Conservation (phyloP, 1,140 invertebrate genomes). For the Euglossa dilemma region DNA sequence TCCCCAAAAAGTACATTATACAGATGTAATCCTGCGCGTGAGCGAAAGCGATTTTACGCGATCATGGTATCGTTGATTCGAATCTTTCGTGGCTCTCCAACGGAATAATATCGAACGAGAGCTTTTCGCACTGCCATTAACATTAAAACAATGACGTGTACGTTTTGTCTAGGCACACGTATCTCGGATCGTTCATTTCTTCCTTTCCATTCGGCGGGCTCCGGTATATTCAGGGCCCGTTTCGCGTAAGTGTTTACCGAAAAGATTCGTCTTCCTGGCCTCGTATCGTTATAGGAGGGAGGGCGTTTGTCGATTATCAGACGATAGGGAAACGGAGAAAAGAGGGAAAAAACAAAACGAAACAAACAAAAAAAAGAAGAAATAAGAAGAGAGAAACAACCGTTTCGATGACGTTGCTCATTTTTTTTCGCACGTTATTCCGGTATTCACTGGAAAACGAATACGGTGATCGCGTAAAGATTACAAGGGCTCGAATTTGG, state of each 20-base stretch:
- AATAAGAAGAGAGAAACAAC: too few species aligned
- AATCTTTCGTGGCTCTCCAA: not conserved
- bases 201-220: constrained; percentile 37
- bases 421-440: constrained; percentile 10
- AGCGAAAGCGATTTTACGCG: constrained; percentile 30
- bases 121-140: constrained; percentile 61
- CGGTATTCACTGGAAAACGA: not conserved
- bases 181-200: constrained; percentile 36
- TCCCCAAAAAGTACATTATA: not conserved
- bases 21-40: constrained; percentile 10
- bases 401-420: not conserved
- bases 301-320: constrained; percentile 14
- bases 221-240: not conserved
- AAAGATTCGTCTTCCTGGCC: constrained; percentile 50
- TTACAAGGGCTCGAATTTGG: not conserved
- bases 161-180: constrained; percentile 21
- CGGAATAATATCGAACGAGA: constrained; percentile 37
- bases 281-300: constrained; percentile 4
- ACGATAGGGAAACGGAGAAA: too few species aligned
- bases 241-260: not conserved
- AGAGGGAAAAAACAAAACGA: too few species aligned
- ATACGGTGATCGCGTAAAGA: constrained; percentile 55
- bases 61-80: constrained; percentile 39
- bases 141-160: constrained; percentile 18
- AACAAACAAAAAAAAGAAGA: not conserved